Conservation (phyloP, 1,140 invertebrate genomes). For the Olivierus martensii region DNA sequence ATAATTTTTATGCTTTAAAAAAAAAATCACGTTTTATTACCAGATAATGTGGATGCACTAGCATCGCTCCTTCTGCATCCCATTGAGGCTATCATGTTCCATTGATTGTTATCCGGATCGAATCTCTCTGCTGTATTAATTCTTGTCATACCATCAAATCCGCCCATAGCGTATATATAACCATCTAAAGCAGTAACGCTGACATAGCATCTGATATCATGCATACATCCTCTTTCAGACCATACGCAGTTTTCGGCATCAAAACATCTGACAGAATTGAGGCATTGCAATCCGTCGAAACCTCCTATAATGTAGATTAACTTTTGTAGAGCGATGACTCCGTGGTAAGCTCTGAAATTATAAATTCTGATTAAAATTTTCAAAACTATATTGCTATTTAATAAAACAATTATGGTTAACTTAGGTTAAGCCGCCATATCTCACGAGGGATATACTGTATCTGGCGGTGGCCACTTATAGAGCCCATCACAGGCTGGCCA, state of each 20-base stretch:
- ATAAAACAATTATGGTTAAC: no score
- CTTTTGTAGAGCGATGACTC: constrained; percentile 47
- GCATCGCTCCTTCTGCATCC: constrained; percentile 23
- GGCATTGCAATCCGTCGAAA: constrained; percentile 52
- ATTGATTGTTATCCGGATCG: constrained; percentile 29
- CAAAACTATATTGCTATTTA: no score
- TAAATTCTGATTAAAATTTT: no score
- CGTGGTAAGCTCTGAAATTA: constrained; percentile 58
- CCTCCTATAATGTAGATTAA: constrained; percentile 60
- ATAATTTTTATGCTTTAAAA: no score
- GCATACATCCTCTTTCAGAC: constrained; percentile 54
- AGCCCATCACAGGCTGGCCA: no score
- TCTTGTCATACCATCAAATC: constrained; percentile 34
- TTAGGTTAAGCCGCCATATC: no score
- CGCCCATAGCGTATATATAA: constrained; percentile 34
- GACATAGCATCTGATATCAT: constrained; percentile 51
- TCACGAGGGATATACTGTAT: no score
- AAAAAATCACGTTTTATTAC: constrained; percentile 4
- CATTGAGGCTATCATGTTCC: constrained; percentile 29
- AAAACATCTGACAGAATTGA: constrained; percentile 50
- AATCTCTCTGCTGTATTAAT: constrained; percentile 34
- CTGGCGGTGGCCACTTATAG: no score
- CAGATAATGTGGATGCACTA: constrained; percentile 16
- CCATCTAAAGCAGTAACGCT: constrained; percentile 46
- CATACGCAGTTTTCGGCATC: constrained; percentile 45